Evolutionary conservation across 1,140 invertebrate genomes (phyloP), one percentile per base, ranked within the genome.

Genomic region (Acromyrmex heyeri): DNA sequence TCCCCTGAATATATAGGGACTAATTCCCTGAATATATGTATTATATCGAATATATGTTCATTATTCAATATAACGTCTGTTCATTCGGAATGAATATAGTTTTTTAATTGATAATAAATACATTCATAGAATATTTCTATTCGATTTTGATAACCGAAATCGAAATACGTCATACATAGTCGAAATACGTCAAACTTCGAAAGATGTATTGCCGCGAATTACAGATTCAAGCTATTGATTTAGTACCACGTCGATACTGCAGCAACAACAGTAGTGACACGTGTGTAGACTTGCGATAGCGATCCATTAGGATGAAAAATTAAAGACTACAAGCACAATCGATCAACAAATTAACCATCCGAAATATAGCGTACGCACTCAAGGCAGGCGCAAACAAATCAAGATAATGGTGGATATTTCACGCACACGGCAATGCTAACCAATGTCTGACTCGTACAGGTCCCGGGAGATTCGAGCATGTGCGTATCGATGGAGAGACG

Each of bases 391-490:
- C 64, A 88, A 91, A 92, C 91, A 93, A 93, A 93, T 93, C 92
- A 93, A 93, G 92, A 92, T 93, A 93, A 93, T 93, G 91, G 92
- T 50, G 86, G 88, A 93, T 93, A 93, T 93, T 93, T 93, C 92
- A 93, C 67, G 78, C 24, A 78, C 44, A 79, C 87, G 89, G 89
- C 91, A 93, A 93, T 93, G 91, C 14, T 93, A 93, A 94, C 93
- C 92, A 88, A 89, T 93, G 88, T 90, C 91, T 91, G 92, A 88
- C 91, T 93, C 89, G 86, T 86, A 88, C 85, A 77, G 91, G 78
- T 92, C 92, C 91, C 90, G 18, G 3, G 91, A 79, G 91, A 72
- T 69, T 86, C 87, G 82, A 69, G 27, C 69, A 62, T 73, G 38
- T 59, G 75, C 48, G 24, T 93, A 93, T 93, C 91, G 92, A 93